Evolutionary conservation across 1,140 invertebrate species (phyloP).

Genomic region (Planococcus citri): DNA sequence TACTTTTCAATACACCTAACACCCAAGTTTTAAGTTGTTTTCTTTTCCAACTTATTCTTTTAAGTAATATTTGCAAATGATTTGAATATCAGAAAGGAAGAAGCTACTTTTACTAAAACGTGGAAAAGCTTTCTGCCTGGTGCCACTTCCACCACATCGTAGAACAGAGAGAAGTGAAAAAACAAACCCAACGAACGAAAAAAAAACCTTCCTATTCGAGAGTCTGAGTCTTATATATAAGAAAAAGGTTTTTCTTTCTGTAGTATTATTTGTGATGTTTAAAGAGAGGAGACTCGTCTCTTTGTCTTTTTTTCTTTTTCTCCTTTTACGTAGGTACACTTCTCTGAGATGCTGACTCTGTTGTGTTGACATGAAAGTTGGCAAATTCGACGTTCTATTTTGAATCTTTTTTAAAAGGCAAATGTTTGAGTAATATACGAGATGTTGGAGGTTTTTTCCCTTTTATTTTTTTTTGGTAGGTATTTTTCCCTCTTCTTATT

Average conservation of each 20-base stretch:
- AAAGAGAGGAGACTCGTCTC: neutral
- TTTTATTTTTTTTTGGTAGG: no score
- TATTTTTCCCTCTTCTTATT: neutral
- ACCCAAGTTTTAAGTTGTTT: slow-evolving; percentile 18
- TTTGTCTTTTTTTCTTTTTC: neutral
- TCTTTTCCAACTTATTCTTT: slow-evolving; percentile 16
- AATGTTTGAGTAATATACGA: slow-evolving; percentile 9
- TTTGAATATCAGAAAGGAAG: slow-evolving; percentile 20
- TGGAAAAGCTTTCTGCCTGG: slow-evolving; percentile 12
- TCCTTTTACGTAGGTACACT: neutral
- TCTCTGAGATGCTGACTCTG: no score
- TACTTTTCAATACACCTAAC: slow-evolving; percentile 18
- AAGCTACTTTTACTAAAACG: slow-evolving; percentile 17
- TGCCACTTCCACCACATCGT: no score
- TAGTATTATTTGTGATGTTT: neutral
- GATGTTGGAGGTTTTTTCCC: neutral
- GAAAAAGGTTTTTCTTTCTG: slow-evolving; percentile 4
- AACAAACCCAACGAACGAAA: neutral
- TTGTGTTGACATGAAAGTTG: slow-evolving; percentile 1
- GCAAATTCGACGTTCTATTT: neutral
- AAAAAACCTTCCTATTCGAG: neutral
- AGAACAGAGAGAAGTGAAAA: neutral
- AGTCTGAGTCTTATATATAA: neutral
- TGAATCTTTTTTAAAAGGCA: slow-evolving; percentile 10
- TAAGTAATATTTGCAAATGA: slow-evolving; percentile 20